phyloP scores from a whole-genome alignment of 2,888 invertebrate genomes.

The Trissolcus brochymenae region DNA sequence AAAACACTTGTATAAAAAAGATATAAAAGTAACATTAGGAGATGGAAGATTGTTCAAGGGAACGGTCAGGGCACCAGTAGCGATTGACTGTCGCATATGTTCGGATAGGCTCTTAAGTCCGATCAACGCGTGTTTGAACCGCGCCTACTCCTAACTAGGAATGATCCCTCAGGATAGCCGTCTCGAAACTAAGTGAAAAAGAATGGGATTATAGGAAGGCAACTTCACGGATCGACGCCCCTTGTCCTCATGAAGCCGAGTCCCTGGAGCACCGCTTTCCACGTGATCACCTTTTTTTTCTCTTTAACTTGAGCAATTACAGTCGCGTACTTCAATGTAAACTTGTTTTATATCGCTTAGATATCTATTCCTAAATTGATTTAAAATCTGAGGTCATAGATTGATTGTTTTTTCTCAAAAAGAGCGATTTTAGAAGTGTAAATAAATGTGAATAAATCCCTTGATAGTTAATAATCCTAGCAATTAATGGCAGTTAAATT shows the following conservation, averaged over 20 bases:
- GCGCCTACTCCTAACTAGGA: slow-evolving; percentile 54
- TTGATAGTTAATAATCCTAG: too few species aligned
- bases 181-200: slow-evolving; percentile 72
- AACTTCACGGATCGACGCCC: slow-evolving; percentile 75
- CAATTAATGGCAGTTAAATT: too few species aligned
- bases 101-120: slow-evolving; percentile 65
- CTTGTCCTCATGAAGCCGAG: slow-evolving; percentile 52
- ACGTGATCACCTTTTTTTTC: slow-evolving; percentile 49
- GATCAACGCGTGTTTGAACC: slow-evolving; percentile 65
- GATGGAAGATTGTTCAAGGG: too few species aligned
- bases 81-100: slow-evolving; percentile 65
- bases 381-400: background rate
- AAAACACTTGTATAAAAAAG: too few species aligned
- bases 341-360: too few species aligned
- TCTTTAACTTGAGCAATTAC: slow-evolving; percentile 46
- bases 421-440: too few species aligned
- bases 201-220: slow-evolving; percentile 72
- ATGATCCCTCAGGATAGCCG: slow-evolving; percentile 65
- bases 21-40: too few species aligned
- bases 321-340: background rate
- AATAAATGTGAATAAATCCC: too few species aligned
- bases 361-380: background rate
- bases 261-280: slow-evolving; percentile 51
- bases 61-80: too few species aligned
- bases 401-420: too few species aligned